Conservation (phyloP, 2,797 vertebrate species). For the Manis pentadactyla region DNA sequence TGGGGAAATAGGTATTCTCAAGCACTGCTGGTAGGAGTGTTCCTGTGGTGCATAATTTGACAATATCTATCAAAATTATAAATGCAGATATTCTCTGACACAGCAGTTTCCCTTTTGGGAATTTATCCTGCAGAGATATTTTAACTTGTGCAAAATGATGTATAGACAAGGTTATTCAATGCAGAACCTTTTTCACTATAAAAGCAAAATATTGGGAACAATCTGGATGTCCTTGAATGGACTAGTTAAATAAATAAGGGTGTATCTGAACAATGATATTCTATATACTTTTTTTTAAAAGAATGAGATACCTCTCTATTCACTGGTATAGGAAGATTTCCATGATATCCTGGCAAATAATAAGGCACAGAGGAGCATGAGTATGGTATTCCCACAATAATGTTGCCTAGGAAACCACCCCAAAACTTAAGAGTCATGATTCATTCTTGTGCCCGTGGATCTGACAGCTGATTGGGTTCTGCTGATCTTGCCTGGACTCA, state of each 20-base stretch:
- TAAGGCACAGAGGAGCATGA: neutral
- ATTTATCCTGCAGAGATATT: neutral
- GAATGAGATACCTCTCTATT: neutral
- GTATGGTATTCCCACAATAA: neutral
- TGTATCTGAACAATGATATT: neutral
- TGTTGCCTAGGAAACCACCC: neutral
- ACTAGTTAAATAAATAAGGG: neutral
- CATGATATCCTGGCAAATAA: neutral
- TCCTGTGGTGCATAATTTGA: neutral
- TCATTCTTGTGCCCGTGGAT: neutral
- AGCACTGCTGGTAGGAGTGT: neutral
- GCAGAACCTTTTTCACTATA: neutral
- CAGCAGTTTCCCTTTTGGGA: neutral
- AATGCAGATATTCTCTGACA: conserved; percentile 13
- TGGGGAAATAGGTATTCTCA: neutral
- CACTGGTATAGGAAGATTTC: neutral
- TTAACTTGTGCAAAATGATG: neutral
- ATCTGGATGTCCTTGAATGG: neutral
- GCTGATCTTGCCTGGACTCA: neutral
- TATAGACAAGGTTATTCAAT: neutral
- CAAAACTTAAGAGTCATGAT: neutral
- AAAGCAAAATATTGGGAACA: neutral
- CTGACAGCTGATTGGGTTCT: neutral
- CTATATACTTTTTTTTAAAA: neutral
- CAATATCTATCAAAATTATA: conserved; percentile 2